Base-by-base conservation (phyloP, 2,888 invertebrate species). In the Zaprionus bogoriensis region DNA sequence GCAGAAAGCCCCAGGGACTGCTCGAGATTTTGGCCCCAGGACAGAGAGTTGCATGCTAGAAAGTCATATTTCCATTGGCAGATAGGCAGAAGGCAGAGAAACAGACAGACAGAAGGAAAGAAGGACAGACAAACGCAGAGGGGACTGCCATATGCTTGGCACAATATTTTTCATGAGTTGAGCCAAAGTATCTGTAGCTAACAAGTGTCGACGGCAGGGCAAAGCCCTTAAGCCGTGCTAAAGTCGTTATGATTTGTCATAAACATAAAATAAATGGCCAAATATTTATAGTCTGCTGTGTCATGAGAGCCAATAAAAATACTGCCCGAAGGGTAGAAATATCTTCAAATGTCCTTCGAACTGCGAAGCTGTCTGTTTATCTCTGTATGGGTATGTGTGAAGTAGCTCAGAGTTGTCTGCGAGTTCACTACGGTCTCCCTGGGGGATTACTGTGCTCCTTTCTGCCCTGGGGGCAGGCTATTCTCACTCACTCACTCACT, bases 221-320 rank as follows among this genome's bases (percentile, higher is more conserved):
- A 74, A 61, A 79, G 75, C 74, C 79, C 77, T 79, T 79, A 79
- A 80, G 80, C 82, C 62, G 57, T 60, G 74, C 84, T 72, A 68
- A 83, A 83, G 83, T 79, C 83, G 85, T 84, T 84, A 84, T 84
- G 79, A 80, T 83, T 85, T 75, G 83, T 79, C 81, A 85, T 84
- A 85, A 84, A 83, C 85, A 84, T 84, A 84, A 84, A 84, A 84
- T 84, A 84, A 84, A 84, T 79, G 85, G 81, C 85, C 74, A 84
- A 85, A 85, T 85, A 84, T 84, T 84, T 84, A 85, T 84, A 63
- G 78, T 67, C 65, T 80, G 66, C 74, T 76, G 76, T 74, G 75
- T 77, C 70, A 67, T 67, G 64, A 62, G 65, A 58, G 71, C 67
- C 71, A 71, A 71, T 71, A 71, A 71, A 71, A 67, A 67, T 63